Base-by-base conservation (phyloP, 2,888 invertebrate genomes). In the Syrista parreyssii region DNA sequence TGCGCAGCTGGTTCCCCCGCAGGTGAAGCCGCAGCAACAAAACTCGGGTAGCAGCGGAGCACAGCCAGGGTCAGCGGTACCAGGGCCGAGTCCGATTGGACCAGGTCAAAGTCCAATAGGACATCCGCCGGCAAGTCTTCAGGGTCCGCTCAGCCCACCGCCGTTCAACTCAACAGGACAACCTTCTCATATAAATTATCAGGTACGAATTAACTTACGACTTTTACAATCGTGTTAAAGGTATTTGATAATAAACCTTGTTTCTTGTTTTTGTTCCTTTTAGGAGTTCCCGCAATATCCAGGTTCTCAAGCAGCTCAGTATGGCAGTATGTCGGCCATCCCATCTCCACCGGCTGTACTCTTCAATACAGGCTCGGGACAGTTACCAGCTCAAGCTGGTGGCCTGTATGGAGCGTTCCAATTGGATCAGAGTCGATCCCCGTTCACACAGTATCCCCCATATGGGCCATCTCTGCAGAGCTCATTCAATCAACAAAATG, bases 1-100 rank as follows among this genome's bases (percentile, higher is more conserved):
- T 91, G 91, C 90, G 91, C 92, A 92, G 91, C 91, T 91, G 90
- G 91, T 91, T 91, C 90, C 91, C 91, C 91, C 91, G 89, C 91
- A 95, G 94, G 97, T 97, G 86, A 97, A 97, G 92, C 97, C 97
- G 78, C 97, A 97, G 91, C 97, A 97, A 92, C 94, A 97, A 84
- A 89, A 88, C 81, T 90, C 90, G 68, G 92, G 92, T 78, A 92
- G 91, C 79, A 92, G 91, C 84, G 87, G 87, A 80, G 86, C 92
- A 91, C 85, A 93, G 92, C 88, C 91, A 91, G 84, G 91, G 86
- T 87, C 92, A 82, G 84, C 91, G 78, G 89, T 91, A 84, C 87
- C 92, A 85, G 87, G 92, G 83, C 88, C 92, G 82, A 89, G 91
- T 89, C 86, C 91, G 11, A 91, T 91, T 71, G 90, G 91, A 80